A percentile compares a stretch with the other conserved stretches of the same genome.
These are phyloP conservation scores for Pipistrellus kuhlii DNA, from an alignment of 2,797 vertebrate species.

Conservation along the genomic window DNA sequence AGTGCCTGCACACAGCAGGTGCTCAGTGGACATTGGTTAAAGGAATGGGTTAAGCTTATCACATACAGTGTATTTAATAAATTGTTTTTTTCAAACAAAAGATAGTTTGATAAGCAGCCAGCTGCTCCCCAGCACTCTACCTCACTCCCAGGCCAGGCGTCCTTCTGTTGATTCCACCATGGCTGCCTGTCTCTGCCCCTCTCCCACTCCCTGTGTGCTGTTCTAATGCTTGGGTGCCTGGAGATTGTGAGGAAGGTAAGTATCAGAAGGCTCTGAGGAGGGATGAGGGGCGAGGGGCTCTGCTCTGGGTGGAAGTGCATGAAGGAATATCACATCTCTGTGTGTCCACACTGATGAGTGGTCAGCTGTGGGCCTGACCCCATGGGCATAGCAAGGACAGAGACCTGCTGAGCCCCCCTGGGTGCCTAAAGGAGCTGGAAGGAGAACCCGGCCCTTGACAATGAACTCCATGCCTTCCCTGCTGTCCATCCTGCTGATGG, in stretches of 20 bases:
- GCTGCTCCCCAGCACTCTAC: neutral
- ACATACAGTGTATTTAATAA: neutral
- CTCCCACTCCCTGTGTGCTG: neutral
- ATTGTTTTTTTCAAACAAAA: neutral
- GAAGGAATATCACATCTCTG: neutral
- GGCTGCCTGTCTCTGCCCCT: neutral
- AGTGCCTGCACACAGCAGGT: neutral
- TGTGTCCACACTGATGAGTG: neutral
- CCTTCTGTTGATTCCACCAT: neutral
- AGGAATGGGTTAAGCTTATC: neutral
- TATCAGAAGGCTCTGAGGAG: neutral
- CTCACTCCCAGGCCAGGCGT: neutral
- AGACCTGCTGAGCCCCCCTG: neutral
- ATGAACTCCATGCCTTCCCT: rapidly evolving
- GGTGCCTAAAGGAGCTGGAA: neutral
- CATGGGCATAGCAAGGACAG: rapidly evolving
- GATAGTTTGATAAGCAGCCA: neutral
- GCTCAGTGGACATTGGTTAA: neutral
- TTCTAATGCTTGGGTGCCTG: neutral
- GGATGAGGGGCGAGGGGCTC: rapidly evolving
- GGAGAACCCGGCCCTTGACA: neutral
- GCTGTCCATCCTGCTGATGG: rapidly evolving
- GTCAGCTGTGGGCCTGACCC: neutral
- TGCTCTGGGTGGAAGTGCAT: neutral
- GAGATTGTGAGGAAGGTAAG: too few relatives aligned